Base-by-base conservation (phyloP, 2,797 vertebrate genomes). In the Morus bassanus region DNA sequence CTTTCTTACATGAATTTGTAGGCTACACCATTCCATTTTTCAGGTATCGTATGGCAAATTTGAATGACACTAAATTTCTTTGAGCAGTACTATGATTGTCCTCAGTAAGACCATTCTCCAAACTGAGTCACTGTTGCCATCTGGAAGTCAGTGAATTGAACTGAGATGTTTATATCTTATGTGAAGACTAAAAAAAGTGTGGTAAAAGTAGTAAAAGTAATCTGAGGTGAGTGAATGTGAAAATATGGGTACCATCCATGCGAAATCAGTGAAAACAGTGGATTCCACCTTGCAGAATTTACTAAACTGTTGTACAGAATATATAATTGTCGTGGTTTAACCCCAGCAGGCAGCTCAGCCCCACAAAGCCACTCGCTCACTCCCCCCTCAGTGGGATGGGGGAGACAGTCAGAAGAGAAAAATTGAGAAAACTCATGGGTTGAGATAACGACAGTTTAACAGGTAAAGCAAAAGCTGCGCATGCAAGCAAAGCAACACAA, bases 81-180 rank as follows among this genome's bases (percentile, higher is more conserved):
- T 85, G 22, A 80, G 53, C 31, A 51, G 24, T 63, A 57, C 50
- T 46, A 48, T 10, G 6, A 31, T 41, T 76, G 45, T 77, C 67
- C 77, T 96, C 59, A 59, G 68, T 28, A 76, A 25, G 51, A 54
- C 64, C 67, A n/a, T 56, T 73, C 87, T 90, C 57, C 61, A 93
- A 63, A 91, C 27, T 65, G 80, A 93, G 61, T 65, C 81, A 88
- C 74, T 89, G 39, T 64, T 85, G 61, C 65, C 68, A 86, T 70
- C 92, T 95, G 93, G 79, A 95, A 93, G 60, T 11, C 87, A 83
- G 18, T 70, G 75, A 69, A 85, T 24, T 88, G 63, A 88, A 91
- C 84, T 79, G 90, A 76, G 63, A 74, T 61, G 27, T 35, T 91
- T 84, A 5, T n/a, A 21, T 45, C 43, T 61, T 57, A 53, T 0